phyloP scores from a whole-genome alignment of 2,113 vertebrate species.

The Podilymbus podiceps region DNA sequence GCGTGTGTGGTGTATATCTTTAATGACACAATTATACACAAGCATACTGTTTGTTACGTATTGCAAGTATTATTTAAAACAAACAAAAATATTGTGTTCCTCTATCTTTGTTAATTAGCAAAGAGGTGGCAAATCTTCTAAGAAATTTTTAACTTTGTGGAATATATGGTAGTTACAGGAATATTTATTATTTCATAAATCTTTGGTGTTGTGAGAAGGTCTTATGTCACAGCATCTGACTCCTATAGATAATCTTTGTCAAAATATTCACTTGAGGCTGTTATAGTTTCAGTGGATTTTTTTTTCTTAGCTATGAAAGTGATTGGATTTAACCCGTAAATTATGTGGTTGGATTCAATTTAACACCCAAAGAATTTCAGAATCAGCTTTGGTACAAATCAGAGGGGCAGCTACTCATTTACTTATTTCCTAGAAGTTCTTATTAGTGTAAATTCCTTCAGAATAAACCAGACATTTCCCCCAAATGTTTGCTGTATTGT shows the following conservation, averaged over 20 bases:
- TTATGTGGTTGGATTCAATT: neutral
- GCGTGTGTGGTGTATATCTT: neutral
- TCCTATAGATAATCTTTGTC: neutral
- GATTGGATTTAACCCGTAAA: neutral
- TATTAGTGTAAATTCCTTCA: neutral
- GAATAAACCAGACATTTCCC: neutral
- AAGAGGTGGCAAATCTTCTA: neutral
- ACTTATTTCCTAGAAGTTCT: neutral
- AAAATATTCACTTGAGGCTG: neutral
- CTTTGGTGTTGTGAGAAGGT: neutral
- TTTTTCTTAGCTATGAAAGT: neutral
- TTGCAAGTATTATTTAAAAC: slow-evolving; percentile 8
- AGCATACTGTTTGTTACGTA: neutral
- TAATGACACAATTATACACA: neutral
- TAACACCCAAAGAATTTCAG: neutral
- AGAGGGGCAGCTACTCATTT: neutral
- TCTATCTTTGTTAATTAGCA: neutral
- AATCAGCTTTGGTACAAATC: neutral
- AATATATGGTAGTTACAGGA: neutral
- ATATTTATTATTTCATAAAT: neutral
- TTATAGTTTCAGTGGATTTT: neutral
- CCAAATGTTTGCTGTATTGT: neutral
- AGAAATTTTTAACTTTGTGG: neutral
- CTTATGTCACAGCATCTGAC: neutral
- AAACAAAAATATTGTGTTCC: neutral